Evolutionary conservation across 2,888 invertebrate species (phyloP), one percentile per base, ranked within the genome.

Genomic region (Corythucha ciliata): DNA sequence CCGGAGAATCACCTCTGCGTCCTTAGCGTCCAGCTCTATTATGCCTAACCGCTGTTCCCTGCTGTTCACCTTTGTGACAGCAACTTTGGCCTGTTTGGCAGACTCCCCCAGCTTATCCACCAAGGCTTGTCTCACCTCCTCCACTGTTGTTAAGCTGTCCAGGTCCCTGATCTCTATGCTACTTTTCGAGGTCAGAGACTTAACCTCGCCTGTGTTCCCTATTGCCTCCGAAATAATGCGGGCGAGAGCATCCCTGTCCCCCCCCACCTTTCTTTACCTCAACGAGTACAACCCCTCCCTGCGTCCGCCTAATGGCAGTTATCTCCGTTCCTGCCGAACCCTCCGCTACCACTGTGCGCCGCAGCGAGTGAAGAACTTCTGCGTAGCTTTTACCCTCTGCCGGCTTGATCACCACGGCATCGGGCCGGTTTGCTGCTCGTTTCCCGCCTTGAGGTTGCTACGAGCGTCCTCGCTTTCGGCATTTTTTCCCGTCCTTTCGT

Each of bases 61-160:
- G 40, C 21, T 21, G 18, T 40, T 40, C n/a, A n/a, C 18, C 21
- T 40, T 40, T 10, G 24, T 20, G 24, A 40, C 18, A 21, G 16
- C 14, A 24, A 21, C 24, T 25, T 40, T 40, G 21, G 14, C 8
- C 22, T 40, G 24, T 40, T 2, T 4, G 12, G 12, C 21, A 16
- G 37, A 12, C 37, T 18, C 20, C 12, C 37, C 37, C 14, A 37
- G 37, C 37, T 37, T 37, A 20, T 5, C 20, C 5, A 12, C 21
- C 40, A 12, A 7, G 21, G 29, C 29, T 29, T 29, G 8, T 12
- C n/a, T 29, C 10, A 29, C 29, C n/a, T 29, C 29, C n/a, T 29
- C 29, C n/a, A 10, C 29, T 12, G 40, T 40, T 40, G 21, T 21
- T 25, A 40, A n/a, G 40, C 21, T 24, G 24, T 40, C 40, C 21